A percentile compares a stretch with the other conserved stretches of the same genome.
Evolutionary conservation across 2,113 vertebrate species (phyloP).

Genomic region (Erinaceus europaeus): DNA sequence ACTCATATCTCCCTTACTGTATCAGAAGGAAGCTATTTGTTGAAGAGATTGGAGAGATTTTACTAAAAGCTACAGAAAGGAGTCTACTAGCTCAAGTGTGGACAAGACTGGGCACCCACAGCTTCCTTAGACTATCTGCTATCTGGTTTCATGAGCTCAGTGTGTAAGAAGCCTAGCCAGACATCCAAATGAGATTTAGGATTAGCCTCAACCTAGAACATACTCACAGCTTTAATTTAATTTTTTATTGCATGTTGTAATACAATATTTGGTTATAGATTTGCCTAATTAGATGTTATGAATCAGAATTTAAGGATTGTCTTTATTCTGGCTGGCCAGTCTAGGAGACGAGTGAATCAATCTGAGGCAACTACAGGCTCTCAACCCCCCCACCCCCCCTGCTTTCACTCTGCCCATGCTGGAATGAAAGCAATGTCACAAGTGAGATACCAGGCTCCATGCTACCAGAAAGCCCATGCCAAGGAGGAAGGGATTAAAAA

Average conservation of each 20-base stretch:
- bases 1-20: too few relatives aligned
- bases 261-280: not conserved
- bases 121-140: not conserved
- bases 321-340: not conserved
- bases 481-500: constrained; percentile 32
- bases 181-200: not conserved
- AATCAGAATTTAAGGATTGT: not conserved
- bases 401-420: not conserved
- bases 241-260: not conserved
- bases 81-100: not conserved
- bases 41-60: not conserved
- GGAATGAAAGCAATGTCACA: not conserved
- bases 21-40: not conserved
- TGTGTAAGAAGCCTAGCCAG: not conserved
- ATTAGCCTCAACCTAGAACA: not conserved
- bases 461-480: not conserved
- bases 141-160: not conserved
- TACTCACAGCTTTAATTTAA: not conserved
- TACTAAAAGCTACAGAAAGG: not conserved
- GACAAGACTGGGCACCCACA: not conserved
- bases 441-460: not conserved
- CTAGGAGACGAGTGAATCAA: not conserved
- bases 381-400: not conserved
- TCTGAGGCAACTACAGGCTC: not conserved
- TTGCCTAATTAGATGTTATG: not conserved